Evolutionary conservation across 2,888 invertebrate genomes (phyloP), one percentile per base, ranked within the genome.

Genomic region (Trichogramma evanescens): DNA sequence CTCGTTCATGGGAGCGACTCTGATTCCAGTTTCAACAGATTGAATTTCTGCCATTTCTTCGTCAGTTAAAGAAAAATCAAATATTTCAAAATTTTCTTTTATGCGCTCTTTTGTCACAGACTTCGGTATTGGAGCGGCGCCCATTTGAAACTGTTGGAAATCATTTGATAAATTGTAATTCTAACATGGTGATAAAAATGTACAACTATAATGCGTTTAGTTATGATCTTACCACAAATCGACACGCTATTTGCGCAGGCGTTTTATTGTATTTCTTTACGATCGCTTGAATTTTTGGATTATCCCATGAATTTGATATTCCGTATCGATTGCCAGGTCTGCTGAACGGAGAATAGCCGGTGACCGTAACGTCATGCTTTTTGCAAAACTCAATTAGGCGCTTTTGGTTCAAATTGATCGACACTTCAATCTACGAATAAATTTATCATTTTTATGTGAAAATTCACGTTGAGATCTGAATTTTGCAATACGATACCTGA

Each of bases 281-380:
- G 53, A 92, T 81, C 38, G 75, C 74, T 63, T 82, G 78, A 3
- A 92, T 78, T 65, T 80, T 79, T 0, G 83, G 81, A 6, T 55
- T 5, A 1, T 43, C 44, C 58, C 57, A 63, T 45, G 44, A 55
- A 58, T 63, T 58, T 10, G 55, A 52, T 3, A 63, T 56, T 5
- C 56, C 40, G 5, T 40, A 44, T 10, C 43, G 41, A 10, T 55
- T 88, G 83, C 88, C 91, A 4, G 91, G 89, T 0, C 88, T 85
- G 6, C 89, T 91, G 38, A 93, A 79, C 0, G 91, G 91, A 66
- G 89, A 89, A 79, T 91, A 95, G 0, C 89, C 93, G 0, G 89
- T 90, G 2, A 93, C 74, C 3, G 78, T 78, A 57, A 94, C 85
- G 55, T 82, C 83, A 8, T 83, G 83, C 0, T 83, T 80, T 58